Evolutionary conservation across 1,140 invertebrate species (phyloP).

Genomic region (Drosophila athabasca): DNA sequence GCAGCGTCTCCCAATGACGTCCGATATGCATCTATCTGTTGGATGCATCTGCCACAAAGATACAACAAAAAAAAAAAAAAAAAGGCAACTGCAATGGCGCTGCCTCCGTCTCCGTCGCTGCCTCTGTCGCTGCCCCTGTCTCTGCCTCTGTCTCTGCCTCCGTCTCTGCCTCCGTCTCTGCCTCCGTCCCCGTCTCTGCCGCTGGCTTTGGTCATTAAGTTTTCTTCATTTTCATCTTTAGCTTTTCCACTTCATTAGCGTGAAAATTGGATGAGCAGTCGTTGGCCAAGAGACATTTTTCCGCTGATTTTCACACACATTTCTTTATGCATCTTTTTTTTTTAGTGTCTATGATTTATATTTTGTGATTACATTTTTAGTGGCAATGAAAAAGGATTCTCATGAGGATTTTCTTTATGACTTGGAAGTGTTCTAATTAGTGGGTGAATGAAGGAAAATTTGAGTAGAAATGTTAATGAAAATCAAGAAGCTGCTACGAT

Average conservation of each 20-base stretch:
- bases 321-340: conserved; percentile 33
- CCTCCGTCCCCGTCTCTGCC: no score
- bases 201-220: neutral
- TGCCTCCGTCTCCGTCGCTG: no score
- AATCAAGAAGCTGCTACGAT: no score
- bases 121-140: no score
- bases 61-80: neutral
- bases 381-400: conserved; percentile 17
- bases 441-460: no score
- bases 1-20: conserved; percentile 32
- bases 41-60: conserved; percentile 34
- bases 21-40: conserved; percentile 32
- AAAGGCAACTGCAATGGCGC: neutral
- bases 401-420: no score
- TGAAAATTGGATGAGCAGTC: conserved; percentile 43
- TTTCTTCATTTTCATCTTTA: conserved; percentile 4
- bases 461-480: no score
- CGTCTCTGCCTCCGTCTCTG: no score
- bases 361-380: conserved; percentile 39
- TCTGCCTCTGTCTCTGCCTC: no score
- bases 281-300: conserved; percentile 5
- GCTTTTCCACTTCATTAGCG: conserved; percentile 36
- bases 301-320: conserved; percentile 37
- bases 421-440: no score
- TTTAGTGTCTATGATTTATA: conserved; percentile 44